These are phyloP conservation scores for Rotaria macrura DNA, from an alignment of 2,888 invertebrate species.

Conservation along the genomic window DNA sequence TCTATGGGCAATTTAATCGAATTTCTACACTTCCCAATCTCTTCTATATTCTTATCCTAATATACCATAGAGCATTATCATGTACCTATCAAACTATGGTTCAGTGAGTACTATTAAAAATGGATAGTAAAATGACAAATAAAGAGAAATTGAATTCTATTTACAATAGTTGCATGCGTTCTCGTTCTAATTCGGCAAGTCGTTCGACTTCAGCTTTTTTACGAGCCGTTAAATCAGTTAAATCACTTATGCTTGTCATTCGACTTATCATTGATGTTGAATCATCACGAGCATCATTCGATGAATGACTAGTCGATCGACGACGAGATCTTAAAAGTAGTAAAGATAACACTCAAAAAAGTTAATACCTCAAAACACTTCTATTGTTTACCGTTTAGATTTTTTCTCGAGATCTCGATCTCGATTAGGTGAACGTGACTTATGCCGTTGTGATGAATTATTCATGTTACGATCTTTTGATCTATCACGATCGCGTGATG, in stretches of 20 bases:
- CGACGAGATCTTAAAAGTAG: background rate
- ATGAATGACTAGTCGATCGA: background rate
- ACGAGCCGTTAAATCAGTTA: background rate
- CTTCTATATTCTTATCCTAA: no score
- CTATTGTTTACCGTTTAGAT: background rate
- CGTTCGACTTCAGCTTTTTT: constrained; percentile 15
- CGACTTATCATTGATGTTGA: no score
- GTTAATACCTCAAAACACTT: no score
- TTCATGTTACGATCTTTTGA: background rate
- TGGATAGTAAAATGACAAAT: background rate
- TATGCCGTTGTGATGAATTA: background rate
- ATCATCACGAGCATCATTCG: background rate
- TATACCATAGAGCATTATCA: no score
- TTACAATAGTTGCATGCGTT: constrained; percentile 18
- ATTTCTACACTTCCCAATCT: no score
- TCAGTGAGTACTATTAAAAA: background rate
- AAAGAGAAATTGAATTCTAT: background rate
- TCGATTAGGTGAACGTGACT: background rate
- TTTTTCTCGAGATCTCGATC: constrained; percentile 2
- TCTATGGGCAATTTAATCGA: no score
- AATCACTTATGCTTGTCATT: background rate
- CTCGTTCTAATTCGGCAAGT: background rate
- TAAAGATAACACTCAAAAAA: background rate
- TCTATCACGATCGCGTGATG: background rate
- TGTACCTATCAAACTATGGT: no score